phyloP scores from a whole-genome alignment of 1,140 invertebrate genomes.

The Penaeus japonicus region DNA sequence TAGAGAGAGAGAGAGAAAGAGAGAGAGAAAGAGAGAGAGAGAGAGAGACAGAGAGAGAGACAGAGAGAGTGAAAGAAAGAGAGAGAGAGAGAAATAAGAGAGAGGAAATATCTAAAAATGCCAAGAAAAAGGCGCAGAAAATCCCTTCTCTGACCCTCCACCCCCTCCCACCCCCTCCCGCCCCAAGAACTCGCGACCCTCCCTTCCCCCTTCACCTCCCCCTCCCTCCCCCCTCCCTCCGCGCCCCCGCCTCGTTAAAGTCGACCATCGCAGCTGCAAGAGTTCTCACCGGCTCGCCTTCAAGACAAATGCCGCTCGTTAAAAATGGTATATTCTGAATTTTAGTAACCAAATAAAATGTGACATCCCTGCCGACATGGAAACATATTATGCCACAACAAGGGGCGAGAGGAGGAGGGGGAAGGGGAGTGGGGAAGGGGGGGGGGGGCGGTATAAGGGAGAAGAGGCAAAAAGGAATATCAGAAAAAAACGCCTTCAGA shows the following conservation, averaged over 20 bases:
- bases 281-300: constrained; percentile 19
- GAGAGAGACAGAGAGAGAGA: no score
- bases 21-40: no score
- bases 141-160: background rate
- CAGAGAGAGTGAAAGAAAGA: no score
- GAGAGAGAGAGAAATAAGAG: no score
- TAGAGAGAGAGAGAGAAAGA: no score
- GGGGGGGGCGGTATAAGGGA: background rate
- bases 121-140: background rate
- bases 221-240: background rate
- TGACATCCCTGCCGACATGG: constrained; percentile 28
- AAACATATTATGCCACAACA: constrained; percentile 20
- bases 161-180: background rate
- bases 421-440: background rate
- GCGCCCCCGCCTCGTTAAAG: background rate
- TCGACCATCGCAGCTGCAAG: background rate
- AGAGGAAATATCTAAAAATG: background rate
- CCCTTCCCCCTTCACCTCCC: background rate
- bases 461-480: background rate
- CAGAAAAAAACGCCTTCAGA: no score
- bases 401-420: background rate
- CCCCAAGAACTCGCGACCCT: background rate
- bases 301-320: constrained; percentile 40
- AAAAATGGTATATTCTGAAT: constrained; percentile 44
- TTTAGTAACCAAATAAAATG: constrained; percentile 44